Evolutionary conservation across 2,113 vertebrate species (phyloP).

Genomic region (Scophthalmus maximus): DNA sequence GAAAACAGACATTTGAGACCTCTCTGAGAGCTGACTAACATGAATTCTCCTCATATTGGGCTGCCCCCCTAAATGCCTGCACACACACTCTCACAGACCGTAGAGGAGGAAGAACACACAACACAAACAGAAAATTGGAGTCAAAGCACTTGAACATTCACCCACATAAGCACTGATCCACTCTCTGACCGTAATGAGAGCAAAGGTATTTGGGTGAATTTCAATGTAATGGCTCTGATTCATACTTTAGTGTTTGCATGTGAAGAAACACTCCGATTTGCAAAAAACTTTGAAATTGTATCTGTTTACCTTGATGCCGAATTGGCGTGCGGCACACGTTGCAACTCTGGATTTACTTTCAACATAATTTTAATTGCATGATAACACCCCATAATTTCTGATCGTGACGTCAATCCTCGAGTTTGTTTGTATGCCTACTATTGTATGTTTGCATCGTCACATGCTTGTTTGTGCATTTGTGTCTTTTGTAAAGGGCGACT

Average conservation of each 20-base stretch:
- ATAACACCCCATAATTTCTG: constrained; percentile 24
- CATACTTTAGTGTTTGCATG: constrained; percentile 33
- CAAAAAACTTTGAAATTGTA: constrained; percentile 39
- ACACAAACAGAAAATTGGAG: constrained; percentile 34
- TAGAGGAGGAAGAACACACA: constrained; percentile 21
- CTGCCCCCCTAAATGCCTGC: constrained; percentile 13
- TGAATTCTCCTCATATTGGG: constrained; percentile 55
- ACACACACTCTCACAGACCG: constrained; percentile 14
- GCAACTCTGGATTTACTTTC: not conserved
- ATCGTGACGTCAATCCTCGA: constrained; percentile 27
- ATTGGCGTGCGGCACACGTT: not conserved
- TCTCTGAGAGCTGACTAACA: constrained; percentile 72
- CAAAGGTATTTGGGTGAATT: constrained; percentile 39
- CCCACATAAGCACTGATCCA: constrained; percentile 28
- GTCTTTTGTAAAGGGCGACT: constrained; percentile 33
- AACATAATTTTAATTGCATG: constrained; percentile 13
- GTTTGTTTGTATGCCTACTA: constrained; percentile 34
- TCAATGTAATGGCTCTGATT: constrained; percentile 45
- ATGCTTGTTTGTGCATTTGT: not conserved
- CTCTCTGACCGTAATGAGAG: constrained; percentile 36
- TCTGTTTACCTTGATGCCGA: constrained; percentile 35
- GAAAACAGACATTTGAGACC: constrained; percentile 81
- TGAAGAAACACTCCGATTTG: constrained; percentile 5
- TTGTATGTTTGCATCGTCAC: constrained; percentile 3
- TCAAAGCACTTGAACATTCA: constrained; percentile 45